phyloP scores from a whole-genome alignment of 2,113 vertebrate species.

The Orthonyx spaldingii region DNA sequence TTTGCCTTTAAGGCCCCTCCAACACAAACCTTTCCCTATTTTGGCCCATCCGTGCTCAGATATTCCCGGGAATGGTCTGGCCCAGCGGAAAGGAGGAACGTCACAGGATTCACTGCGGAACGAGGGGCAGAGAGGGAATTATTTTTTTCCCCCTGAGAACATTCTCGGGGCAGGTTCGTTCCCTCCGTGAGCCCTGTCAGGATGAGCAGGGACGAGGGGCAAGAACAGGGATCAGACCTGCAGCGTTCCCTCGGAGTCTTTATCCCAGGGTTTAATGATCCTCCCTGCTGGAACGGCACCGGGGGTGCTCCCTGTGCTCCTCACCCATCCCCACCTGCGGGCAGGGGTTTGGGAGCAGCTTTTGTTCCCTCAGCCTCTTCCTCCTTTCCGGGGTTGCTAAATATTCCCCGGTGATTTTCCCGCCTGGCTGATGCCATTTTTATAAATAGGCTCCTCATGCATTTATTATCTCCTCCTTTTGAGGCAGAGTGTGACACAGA shows the following conservation, averaged over 20 bases:
- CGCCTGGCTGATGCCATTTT: not conserved
- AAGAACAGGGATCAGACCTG: not conserved
- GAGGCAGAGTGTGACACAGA: not conserved
- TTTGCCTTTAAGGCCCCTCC: not conserved
- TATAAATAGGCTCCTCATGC: not conserved
- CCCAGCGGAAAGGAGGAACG: not conserved
- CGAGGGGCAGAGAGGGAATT: fast-evolving
- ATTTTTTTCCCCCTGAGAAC: fast-evolving
- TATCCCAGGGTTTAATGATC: fast-evolving
- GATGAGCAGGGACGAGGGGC: not conserved
- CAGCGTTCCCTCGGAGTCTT: fast-evolving
- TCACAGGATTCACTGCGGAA: not conserved
- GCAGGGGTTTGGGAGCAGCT: not conserved
- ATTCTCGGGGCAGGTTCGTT: not conserved
- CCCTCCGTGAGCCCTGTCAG: not conserved
- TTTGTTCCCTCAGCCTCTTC: not conserved
- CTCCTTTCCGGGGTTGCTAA: not conserved
- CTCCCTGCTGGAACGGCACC: not conserved
- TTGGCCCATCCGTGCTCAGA: fast-evolving
- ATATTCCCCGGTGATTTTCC: not conserved
- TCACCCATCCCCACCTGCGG: not conserved
- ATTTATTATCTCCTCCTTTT: not conserved
- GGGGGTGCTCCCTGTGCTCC: not conserved
- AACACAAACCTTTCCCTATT: not conserved
- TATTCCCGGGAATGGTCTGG: not conserved